Conservation (phyloP, 2,113 vertebrate genomes). For the Anser brachyrhynchus region DNA sequence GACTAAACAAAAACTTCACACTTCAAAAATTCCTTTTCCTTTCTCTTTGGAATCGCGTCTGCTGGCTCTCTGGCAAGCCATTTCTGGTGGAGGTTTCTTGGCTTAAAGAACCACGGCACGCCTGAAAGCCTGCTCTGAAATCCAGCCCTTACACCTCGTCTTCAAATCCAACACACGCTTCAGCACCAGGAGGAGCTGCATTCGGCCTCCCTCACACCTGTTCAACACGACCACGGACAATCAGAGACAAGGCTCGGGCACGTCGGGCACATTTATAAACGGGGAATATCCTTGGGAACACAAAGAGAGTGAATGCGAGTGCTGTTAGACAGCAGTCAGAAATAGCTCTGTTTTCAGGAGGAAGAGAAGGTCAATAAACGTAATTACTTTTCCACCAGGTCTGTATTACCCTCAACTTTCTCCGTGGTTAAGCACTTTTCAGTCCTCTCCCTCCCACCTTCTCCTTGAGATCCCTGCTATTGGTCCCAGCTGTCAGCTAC, state of each 20-base stretch:
- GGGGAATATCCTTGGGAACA: background rate
- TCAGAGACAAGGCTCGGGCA: background rate
- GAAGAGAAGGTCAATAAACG: background rate
- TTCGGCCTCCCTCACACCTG: background rate
- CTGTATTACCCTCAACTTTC: background rate
- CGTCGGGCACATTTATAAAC: accelerated
- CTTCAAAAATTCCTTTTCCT: background rate
- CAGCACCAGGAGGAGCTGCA: background rate
- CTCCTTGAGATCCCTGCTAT: background rate
- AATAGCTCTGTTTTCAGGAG: background rate
- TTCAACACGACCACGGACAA: background rate
- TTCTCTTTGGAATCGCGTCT: background rate
- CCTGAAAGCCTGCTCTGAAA: background rate
- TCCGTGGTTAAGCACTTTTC: background rate
- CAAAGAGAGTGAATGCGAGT: background rate
- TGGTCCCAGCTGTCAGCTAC: background rate
- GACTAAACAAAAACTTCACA: slow-evolving; percentile 1
- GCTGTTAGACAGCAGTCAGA: background rate
- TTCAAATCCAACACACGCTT: background rate
- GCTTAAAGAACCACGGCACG: background rate
- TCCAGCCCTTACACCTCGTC: background rate
- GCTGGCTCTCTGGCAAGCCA: background rate
- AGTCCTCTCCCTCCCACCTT: background rate
- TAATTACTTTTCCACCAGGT: background rate
- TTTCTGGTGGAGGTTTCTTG: background rate